Evolutionary conservation across 2,113 vertebrate genomes (phyloP), one percentile per base, ranked within the genome.

Genomic region (Cyanistes caeruleus): DNA sequence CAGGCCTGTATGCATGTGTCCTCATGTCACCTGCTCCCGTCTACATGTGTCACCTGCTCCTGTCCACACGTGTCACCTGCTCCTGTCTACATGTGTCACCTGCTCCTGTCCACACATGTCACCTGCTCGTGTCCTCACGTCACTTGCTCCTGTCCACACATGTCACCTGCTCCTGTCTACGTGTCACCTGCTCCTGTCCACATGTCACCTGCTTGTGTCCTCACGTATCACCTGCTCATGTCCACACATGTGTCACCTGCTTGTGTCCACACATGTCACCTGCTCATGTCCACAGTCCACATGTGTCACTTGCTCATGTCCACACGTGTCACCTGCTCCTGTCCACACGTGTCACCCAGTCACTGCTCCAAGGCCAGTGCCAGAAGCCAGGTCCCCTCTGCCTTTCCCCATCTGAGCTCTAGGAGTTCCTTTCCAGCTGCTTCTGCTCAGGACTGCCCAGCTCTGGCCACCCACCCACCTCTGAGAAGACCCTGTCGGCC

Each of bases 1-100:
- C 63, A 53, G 59, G 39, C 1, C 1, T 24, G 19, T 0, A 0
- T 21, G 4, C 15, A 0, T 1, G 1, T 4, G 12, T 44, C 30
- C 27, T 0, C 5, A 5, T 11, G 11, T 39, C 39, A 39, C 39
- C 39, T 39, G 39, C 39, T 39, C 39, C 11, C 12, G 8, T 55
- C 35, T 23, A 0, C 4, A 2, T 0, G 0, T 1, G 7, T 41
- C 69, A 41, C 69, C 39, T 55, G 30, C 30, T 33, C 8, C 3
- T 4, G 14, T 59, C 28, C 20, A 0, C 9, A 3, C 0, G 0
- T 3, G 7, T 39, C 41, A 65, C 41, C 53, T 31, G 35, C 12
- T 48, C 8, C 1, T 5, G 13, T 25, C 46, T 24, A 1, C 12
- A 5, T 1, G 0, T 1, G 3, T 56, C 41, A 75, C 33, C 49